These are phyloP conservation scores for Eulacestoma nigropectus DNA, from an alignment of 2,113 vertebrate genomes.

Conservation along the genomic window DNA sequence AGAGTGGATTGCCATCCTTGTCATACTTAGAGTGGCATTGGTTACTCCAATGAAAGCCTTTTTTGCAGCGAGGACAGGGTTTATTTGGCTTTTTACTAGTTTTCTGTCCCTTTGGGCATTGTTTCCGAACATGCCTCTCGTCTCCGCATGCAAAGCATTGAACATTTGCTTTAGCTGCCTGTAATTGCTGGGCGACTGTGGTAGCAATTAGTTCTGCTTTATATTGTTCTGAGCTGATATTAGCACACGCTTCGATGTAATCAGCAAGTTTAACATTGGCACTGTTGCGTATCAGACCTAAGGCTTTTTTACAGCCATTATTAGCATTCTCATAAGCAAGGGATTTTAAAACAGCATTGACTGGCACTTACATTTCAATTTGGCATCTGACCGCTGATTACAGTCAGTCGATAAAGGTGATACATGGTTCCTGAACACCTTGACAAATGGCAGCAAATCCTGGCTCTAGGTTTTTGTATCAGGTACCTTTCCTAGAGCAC, in stretches of 20 bases:
- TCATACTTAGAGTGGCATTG: neutral
- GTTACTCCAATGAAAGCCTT: neutral
- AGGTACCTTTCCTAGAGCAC: neutral
- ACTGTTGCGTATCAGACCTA: rapidly evolving
- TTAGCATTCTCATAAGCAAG: neutral
- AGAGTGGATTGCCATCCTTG: neutral
- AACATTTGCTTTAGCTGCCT: neutral
- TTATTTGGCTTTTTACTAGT: neutral
- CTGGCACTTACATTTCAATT: neutral
- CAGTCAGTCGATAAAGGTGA: rapidly evolving
- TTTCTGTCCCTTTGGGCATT: neutral
- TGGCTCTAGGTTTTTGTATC: neutral
- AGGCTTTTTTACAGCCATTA: neutral
- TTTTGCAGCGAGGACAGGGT: neutral
- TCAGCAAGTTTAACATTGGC: neutral
- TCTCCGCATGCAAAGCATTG: neutral
- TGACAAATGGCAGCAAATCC: neutral
- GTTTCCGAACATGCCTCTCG: rapidly evolving
- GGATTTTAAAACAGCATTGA: neutral
- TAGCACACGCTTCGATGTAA: neutral
- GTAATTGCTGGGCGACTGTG: neutral
- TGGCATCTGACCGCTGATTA: neutral
- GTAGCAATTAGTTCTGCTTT: neutral
- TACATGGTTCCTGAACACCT: neutral
- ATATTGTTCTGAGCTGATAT: neutral